Conservation (phyloP, 1,140 invertebrate species). For the Arctopsyche grandis region DNA sequence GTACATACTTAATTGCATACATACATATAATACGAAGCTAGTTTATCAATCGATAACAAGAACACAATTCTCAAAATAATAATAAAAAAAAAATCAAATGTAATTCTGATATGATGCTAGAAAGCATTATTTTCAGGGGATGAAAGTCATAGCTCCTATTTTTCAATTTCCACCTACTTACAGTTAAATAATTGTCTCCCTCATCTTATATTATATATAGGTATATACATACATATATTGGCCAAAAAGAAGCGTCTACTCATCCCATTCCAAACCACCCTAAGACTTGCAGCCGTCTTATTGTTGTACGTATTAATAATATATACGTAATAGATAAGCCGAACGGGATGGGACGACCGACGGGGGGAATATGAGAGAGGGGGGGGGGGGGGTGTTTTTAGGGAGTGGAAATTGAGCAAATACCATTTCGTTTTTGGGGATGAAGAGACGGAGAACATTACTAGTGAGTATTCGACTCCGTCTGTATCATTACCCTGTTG, state of each 20-base stretch:
- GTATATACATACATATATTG: too few relatives aligned
- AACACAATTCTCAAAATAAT: neutral
- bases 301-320: conserved; percentile 51
- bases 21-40: neutral
- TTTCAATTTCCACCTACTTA: conserved; percentile 55
- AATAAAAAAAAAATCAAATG: neutral
- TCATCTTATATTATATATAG: neutral
- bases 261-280: conserved; percentile 5
- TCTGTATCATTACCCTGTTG: neutral
- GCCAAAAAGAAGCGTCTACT: neutral
- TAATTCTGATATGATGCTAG: neutral
- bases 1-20: neutral
- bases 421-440: conserved; percentile 29
- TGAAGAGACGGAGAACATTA: neutral
- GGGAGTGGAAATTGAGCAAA: conserved; percentile 34
- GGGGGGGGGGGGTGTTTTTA: neutral
- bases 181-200: conserved; percentile 54
- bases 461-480: neutral
- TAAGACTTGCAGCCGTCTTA: conserved; percentile 35
- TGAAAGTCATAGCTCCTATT: conserved; percentile 54
- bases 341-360: too few relatives aligned
- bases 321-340: conserved; percentile 53
- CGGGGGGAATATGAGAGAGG: conserved; percentile 29
- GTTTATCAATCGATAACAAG: neutral
- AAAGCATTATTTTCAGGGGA: conserved; percentile 30